A percentile compares a stretch with the other conserved stretches of the same genome.
These are phyloP conservation scores for Phaonia tiefii DNA, from an alignment of 2,888 invertebrate genomes.

Conservation along the genomic window DNA sequence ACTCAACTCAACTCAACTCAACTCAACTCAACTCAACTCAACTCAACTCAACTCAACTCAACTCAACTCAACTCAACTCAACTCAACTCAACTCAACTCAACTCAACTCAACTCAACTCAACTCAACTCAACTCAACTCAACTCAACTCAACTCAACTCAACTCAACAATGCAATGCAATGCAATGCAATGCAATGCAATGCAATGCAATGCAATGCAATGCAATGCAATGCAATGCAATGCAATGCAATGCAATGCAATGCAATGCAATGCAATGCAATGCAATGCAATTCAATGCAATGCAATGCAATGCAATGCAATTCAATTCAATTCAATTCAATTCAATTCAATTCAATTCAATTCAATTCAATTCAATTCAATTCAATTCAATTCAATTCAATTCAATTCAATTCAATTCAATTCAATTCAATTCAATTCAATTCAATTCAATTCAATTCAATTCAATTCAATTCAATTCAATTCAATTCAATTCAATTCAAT, in stretches of 20 bases:
- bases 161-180: slow-evolving; percentile 23
- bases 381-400: slow-evolving; percentile 24
- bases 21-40: slow-evolving; percentile 27
- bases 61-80: slow-evolving; percentile 25
- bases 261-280: not conserved
- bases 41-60: slow-evolving; percentile 26
- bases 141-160: slow-evolving; percentile 26
- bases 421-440: slow-evolving; percentile 24
- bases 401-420: slow-evolving; percentile 22
- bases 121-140: slow-evolving; percentile 26
- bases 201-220: slow-evolving; percentile 36
- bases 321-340: slow-evolving; percentile 22
- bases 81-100: slow-evolving; percentile 27
- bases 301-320: no score
- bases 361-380: slow-evolving; percentile 24
- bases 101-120: slow-evolving; percentile 25
- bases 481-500: slow-evolving; percentile 26
- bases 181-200: slow-evolving; percentile 34
- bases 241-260: slow-evolving; percentile 24
- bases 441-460: slow-evolving; percentile 26
- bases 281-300: no score
- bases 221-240: slow-evolving; percentile 33
- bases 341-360: slow-evolving; percentile 26
- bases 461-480: slow-evolving; percentile 24
- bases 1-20: slow-evolving; percentile 26